Evolutionary conservation across 2,113 vertebrate species (phyloP), one percentile per base, ranked within the genome.

Genomic region (Lophotis ruficrista): DNA sequence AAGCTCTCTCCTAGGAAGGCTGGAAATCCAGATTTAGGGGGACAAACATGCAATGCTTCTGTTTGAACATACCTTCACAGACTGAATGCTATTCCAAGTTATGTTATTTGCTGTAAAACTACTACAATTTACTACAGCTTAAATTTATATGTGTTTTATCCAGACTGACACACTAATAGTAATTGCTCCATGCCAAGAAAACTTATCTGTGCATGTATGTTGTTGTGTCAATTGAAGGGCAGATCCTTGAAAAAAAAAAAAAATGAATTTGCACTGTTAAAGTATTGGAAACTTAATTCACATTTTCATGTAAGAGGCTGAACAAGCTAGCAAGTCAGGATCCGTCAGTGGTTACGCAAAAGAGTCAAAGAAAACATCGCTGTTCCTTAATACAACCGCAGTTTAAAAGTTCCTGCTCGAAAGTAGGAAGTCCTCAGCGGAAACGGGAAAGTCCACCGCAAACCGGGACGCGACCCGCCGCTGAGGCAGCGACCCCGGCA

Each of bases 331-430:
- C 8, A 76, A 79, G 53, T 12, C 70, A 31, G 38, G 53, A 62
- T 43, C 56, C 23, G 16, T 1, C 66, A 37, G 33, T 2, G 7
- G 15, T 27, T 38, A 56, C 1, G 18, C 2, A 16, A 13, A n/a
- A 35, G 5, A 64, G 10, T 7, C 24, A 35, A 31, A 31, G 9
- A 45, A 31, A 45, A 37, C 38, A 43, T 20, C 37, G 1, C 27
- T 41, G 38, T 14, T 72, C 33, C 38, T 15, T 19, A n/a, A 69
- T 2, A 33, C 23, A 4, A 4, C 9, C 1, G 65, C 61, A 47
- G 38, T 79, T 25, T 2, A 19, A 53, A 97, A 97, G 68, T 95
- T 89, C 3, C 48, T 14, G 45, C 37, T 33, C 7, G 8, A 15
- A 86, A 73, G 56, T 11, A 25, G 22, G n/a, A 75, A 91, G 73